Conservation (phyloP, 1,140 invertebrate genomes). For the Pseudomyrmex pallidus region DNA sequence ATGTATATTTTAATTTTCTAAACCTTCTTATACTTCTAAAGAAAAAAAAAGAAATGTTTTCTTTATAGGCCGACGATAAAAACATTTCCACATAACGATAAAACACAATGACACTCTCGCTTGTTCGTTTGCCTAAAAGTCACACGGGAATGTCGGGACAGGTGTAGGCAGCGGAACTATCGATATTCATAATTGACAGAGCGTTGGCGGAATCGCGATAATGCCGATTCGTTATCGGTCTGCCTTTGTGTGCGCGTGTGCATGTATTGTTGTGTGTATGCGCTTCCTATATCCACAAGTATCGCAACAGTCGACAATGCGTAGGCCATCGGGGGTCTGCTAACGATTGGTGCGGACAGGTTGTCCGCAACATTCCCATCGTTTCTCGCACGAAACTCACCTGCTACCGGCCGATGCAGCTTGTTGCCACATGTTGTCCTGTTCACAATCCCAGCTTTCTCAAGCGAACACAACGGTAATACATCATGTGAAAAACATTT, state of each 20-base stretch:
- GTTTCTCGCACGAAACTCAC: conserved; percentile 75
- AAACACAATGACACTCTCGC: neutral
- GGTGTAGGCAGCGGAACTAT: conserved; percentile 49
- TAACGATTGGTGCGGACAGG: conserved; percentile 75
- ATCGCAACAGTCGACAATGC: conserved; percentile 72
- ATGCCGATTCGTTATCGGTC: conserved; percentile 62
- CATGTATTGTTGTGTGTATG: conserved; percentile 5
- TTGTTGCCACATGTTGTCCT: conserved; percentile 73
- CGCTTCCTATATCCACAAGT: conserved; percentile 64
- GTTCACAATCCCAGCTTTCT: conserved; percentile 69
- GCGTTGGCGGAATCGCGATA: conserved; percentile 65
- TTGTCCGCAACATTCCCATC: conserved; percentile 81
- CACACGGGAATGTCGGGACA: conserved; percentile 39
- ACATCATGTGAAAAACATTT: too few species aligned
- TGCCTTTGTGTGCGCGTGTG: neutral
- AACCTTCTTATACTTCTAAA: conserved; percentile 5
- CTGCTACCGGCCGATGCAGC: conserved; percentile 78
- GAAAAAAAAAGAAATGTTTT: neutral
- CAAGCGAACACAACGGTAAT: conserved; percentile 41
- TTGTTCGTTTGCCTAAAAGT: conserved; percentile 16
- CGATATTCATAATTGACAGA: conserved; percentile 61
- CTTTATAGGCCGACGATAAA: neutral
- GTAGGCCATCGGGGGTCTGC: conserved; percentile 68
- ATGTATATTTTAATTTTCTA: neutral
- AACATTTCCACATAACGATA: neutral